A percentile compares a stretch with the other conserved stretches of the same genome.
phyloP scores from a whole-genome alignment of 1,140 invertebrate species.

The Halesus radiatus region DNA sequence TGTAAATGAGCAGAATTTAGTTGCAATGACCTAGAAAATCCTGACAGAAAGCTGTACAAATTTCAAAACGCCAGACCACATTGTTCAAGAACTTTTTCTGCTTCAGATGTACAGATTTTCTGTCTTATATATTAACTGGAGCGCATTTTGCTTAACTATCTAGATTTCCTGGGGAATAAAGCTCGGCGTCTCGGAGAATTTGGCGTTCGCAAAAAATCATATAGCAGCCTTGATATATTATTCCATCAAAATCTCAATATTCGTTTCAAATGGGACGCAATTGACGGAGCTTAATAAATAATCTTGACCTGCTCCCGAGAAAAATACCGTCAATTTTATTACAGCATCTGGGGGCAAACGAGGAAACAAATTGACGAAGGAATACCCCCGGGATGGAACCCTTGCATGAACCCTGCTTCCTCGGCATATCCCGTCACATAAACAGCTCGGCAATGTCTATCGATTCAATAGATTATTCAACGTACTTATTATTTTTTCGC shows the following conservation, averaged over 20 bases:
- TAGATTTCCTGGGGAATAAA: no score
- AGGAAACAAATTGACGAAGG: conserved; percentile 41
- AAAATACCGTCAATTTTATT: conserved; percentile 48
- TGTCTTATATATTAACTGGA: no score
- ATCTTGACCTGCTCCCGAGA: conserved; percentile 31
- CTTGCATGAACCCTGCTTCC: conserved; percentile 27
- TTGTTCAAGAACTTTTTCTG: no score
- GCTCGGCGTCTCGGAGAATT: no score
- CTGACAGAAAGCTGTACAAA: no score
- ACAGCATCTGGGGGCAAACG: conserved; percentile 39
- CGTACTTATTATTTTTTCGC: conserved; percentile 41
- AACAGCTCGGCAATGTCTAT: conserved; percentile 37
- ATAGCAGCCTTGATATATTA: neutral
- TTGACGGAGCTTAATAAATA: conserved; percentile 34
- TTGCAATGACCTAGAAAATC: no score
- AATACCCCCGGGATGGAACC: conserved; percentile 37
- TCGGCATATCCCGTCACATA: conserved; percentile 35
- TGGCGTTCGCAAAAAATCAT: no score
- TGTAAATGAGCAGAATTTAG: no score
- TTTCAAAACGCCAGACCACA: no score
- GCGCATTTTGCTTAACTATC: no score
- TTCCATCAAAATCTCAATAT: conserved; percentile 10
- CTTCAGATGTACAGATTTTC: no score
- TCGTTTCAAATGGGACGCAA: conserved; percentile 23
- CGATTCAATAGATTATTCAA: conserved; percentile 34